phyloP scores from a whole-genome alignment of 2,113 vertebrate genomes.

The Promerops cafer region DNA sequence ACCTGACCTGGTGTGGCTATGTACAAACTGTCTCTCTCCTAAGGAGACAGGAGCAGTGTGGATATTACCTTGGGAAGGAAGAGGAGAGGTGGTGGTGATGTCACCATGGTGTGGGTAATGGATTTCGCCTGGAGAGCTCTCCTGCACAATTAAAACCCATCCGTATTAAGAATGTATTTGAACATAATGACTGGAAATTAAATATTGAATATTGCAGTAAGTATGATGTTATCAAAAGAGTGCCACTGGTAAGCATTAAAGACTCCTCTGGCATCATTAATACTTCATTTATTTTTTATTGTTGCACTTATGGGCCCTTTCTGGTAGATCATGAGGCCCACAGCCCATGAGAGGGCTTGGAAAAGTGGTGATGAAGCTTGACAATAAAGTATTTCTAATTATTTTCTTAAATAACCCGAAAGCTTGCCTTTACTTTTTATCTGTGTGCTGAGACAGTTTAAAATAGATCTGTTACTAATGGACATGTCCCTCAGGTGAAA shows the following conservation, averaged over 20 bases:
- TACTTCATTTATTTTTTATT: background rate
- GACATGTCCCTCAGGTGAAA: background rate
- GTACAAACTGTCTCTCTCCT: background rate
- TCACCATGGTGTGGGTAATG: accelerated
- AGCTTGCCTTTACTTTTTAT: background rate
- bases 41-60: background rate
- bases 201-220: background rate
- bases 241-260: background rate
- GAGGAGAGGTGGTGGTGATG: background rate
- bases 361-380: slow-evolving; percentile 79
- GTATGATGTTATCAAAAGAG: background rate
- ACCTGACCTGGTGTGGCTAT: background rate
- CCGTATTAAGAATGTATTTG: background rate
- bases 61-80: background rate
- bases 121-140: background rate
- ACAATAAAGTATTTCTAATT: slow-evolving; percentile 77
- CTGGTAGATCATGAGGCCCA: slow-evolving; percentile 72
- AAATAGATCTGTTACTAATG: background rate
- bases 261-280: background rate
- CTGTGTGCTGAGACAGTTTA: background rate
- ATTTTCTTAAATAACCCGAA: background rate
- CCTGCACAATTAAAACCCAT: background rate
- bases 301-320: slow-evolving; percentile 73
- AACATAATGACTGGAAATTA: background rate
- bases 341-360: slow-evolving; percentile 76